Evolutionary conservation across 2,113 vertebrate species (phyloP), one percentile per base, ranked within the genome.

Genomic region (Leucopsar rothschildi): DNA sequence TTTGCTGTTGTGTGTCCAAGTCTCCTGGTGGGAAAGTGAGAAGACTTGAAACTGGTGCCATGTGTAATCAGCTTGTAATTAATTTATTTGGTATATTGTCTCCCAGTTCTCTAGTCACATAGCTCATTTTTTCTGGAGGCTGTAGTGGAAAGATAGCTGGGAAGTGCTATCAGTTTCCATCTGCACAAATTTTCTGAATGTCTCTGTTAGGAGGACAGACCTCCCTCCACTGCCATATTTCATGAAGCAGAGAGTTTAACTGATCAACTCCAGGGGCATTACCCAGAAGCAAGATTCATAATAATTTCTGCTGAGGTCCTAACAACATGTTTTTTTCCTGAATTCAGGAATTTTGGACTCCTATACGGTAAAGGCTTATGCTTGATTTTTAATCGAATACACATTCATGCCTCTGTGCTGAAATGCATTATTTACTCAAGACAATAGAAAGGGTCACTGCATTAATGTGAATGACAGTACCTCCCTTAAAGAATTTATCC

Each of bases 311-410:
- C 21, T 78, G 27, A 82, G 29, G 21, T 68, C 27, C 17, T 71
- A 31, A 19, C 3, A 63, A 16, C 1, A 0, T 25, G 15, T 0
- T 19, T 17, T 50, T 39, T 5, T 22, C 12, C 83, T 68, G 27
- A 77, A 37, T 77, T 68, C 40, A 57, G 55, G 8, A 5, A 17
- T 47, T 92, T 66, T 61, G 21, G 13, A 11, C 50, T 45, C 31
- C 42, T 56, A 5, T 37, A 25, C 18, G 9, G 10, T 70, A 84
- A 84, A 79, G 68, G 15, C 8, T 70, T 70, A 29, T 39, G 21
- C 19, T 39, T 75, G 56, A 20, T 69, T 69, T 92, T 75, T 31
- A 63, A 53, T 1, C 9, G 40, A 73, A 69, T 49, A 87, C 55
- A 21, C 31, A 44, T 37, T 35, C 15, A 2, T 49, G 14, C 6